phyloP scores from a whole-genome alignment of 2,888 invertebrate genomes.

The Pollenia griseotomentosa region DNA sequence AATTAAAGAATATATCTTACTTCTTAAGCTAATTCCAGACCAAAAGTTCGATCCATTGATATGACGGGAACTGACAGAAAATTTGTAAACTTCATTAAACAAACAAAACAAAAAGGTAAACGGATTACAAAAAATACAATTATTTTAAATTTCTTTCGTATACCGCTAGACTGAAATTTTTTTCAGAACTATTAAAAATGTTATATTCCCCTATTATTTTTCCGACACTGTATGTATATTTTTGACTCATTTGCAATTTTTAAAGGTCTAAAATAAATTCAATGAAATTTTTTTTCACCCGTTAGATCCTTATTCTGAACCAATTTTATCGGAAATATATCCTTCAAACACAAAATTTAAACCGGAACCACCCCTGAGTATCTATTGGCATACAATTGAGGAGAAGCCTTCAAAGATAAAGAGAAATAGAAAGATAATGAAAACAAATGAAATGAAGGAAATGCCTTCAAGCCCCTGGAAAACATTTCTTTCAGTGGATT shows the following conservation, averaged over 20 bases:
- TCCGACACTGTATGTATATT: no score
- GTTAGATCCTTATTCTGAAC: slow-evolving; percentile 28
- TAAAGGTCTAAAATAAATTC: neutral
- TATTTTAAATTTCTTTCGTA: no score
- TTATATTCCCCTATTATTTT: no score
- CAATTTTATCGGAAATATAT: slow-evolving; percentile 51
- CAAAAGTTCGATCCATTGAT: slow-evolving; percentile 12
- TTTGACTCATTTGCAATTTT: neutral
- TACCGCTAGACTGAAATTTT: no score
- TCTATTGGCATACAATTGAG: slow-evolving; percentile 63
- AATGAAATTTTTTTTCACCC: neutral
- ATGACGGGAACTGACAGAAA: slow-evolving; percentile 42
- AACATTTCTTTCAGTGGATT: neutral
- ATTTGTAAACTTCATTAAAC: slow-evolving; percentile 21
- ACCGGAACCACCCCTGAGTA: slow-evolving; percentile 22
- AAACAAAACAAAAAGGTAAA: slow-evolving; percentile 43
- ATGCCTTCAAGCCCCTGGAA: neutral
- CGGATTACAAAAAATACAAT: neutral
- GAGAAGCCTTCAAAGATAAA: neutral
- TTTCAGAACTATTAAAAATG: no score
- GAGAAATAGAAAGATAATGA: no score
- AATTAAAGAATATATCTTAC: neutral
- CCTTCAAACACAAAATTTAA: neutral
- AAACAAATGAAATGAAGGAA: slow-evolving; percentile 39
- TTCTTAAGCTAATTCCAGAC: slow-evolving; percentile 33